phyloP scores from a whole-genome alignment of 2,888 invertebrate species.

The Bembecia ichneumoniformis region DNA sequence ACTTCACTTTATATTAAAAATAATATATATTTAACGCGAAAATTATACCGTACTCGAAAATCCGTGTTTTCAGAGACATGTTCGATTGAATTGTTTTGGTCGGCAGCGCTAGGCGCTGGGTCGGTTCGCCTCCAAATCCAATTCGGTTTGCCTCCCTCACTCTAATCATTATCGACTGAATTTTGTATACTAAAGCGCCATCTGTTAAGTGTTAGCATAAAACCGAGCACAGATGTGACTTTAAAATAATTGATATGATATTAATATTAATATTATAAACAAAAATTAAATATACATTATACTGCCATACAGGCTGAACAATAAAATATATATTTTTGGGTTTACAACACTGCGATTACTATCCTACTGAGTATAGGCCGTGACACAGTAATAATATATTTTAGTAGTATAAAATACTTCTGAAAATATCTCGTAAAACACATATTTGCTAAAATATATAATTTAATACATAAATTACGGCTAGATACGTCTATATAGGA shows the following conservation, averaged over 20 bases:
- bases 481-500: no score
- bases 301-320: no score
- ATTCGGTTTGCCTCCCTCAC: background rate
- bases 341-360: constrained; percentile 16
- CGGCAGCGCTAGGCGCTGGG: no score
- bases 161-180: background rate
- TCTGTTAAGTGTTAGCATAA: background rate
- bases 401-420: no score
- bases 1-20: constrained; percentile 46
- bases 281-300: background rate
- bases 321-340: background rate
- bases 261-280: no score
- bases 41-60: background rate
- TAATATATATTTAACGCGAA: constrained; percentile 20
- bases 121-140: no score
- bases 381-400: constrained; percentile 19
- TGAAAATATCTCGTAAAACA: no score
- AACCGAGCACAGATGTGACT: no score
- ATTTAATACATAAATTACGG: no score
- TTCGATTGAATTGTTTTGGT: background rate
- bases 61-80: background rate
- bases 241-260: no score
- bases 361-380: constrained; percentile 7
- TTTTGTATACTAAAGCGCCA: background rate
- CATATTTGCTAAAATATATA: no score